Conservation (phyloP, 2,888 invertebrate genomes). For the Thysanoteuthis rhombus region DNA sequence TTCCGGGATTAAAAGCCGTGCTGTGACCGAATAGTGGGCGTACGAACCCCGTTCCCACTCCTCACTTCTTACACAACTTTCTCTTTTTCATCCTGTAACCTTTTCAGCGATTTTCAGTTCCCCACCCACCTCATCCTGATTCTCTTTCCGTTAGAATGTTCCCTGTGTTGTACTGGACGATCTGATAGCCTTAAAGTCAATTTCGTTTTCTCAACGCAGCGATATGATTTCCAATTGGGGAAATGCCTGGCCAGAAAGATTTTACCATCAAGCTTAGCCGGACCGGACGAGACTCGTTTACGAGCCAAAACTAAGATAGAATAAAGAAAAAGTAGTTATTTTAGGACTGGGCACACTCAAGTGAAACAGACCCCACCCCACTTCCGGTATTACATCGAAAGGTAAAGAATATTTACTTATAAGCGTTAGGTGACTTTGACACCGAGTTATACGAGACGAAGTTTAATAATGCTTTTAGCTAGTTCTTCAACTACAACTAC, state of each 20-base stretch:
- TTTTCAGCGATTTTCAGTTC: background rate
- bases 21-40: background rate
- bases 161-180: background rate
- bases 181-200: background rate
- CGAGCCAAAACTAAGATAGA: background rate
- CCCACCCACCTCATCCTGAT: background rate
- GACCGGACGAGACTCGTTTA: background rate
- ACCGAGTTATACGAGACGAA: background rate
- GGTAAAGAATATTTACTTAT: background rate
- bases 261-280: background rate
- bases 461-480: background rate
- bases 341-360: background rate
- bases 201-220: background rate
- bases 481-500: too few species aligned
- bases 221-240: background rate
- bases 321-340: background rate
- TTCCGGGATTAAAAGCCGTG: background rate
- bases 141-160: background rate
- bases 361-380: background rate
- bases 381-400: background rate
- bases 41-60: background rate
- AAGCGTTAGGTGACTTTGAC: background rate
- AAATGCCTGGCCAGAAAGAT: background rate
- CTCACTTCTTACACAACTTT: background rate
- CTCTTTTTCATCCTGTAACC: background rate